Base-by-base conservation (phyloP, 1,140 invertebrate species). In the Aphelinus certus region DNA sequence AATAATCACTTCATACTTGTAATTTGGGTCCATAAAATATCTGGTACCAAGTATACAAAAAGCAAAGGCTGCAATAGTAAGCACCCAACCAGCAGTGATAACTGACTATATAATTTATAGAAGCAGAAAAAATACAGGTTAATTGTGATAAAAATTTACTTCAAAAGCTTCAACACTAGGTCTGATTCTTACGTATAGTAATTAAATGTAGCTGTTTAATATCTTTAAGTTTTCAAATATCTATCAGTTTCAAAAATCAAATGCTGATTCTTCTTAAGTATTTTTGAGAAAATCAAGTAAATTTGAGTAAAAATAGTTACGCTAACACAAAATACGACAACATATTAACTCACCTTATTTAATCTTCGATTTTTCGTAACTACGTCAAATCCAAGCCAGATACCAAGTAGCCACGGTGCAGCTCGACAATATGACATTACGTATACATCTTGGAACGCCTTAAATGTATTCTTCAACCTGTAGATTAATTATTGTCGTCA, bases 1-100 rank as follows among this genome's bases (percentile, higher is more conserved):
- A 62, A 76, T 74, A 3, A 75, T 51, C 93, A 79, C 60, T 88
- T 64, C 71, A 7, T 77, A 77, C 3, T 63, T 7, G 7, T 77
- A 77, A 42, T 64, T 42, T 9, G 3, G 26, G 42, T 61, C 42
- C 3, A 76, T 72, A 60, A 77, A 78, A 57, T 10, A 74, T 63
- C 7, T 62, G 1, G 56, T 62, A 1, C 76, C 76, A 7, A 74
- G 26, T 42, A 53, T 68, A 10, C 76, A 77, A 53, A 71, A 74
- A 49, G 43, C 4, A 48, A 77, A 77, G 9, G 46, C 3, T 47
- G 26, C n/a, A 1, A 61, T 49, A n/a, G 61, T 7, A 4, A 64
- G 5, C 4, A 73, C 48, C 76, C 76, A 77, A n/a, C 76, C 70
- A 46, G 47, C 42, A 26, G 1, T n/a, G 43, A 26, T n/a, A 7